A percentile compares a stretch with the other conserved stretches of the same genome.
Evolutionary conservation across 2,113 vertebrate species (phyloP).

Genomic region (human): GRCh38 chr7:28551501-28552000

Average conservation of each 20-base stretch:
- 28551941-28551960: too few relatives aligned
- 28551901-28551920: accelerated
- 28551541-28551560: constrained; percentile 65
- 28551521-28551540: constrained; percentile 65
- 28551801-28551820: neutral
- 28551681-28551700: neutral
- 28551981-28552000: too few relatives aligned
- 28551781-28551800: neutral
- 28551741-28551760: neutral
- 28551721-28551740: neutral
- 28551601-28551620: constrained; percentile 54
- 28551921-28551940: accelerated
- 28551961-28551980: too few relatives aligned
- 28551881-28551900: too few relatives aligned
- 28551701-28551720: neutral
- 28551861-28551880: too few relatives aligned
- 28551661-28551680: neutral
- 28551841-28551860: too few relatives aligned
- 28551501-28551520: constrained; percentile 73
- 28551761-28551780: too few relatives aligned
- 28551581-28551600: constrained; percentile 71
- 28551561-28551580: constrained; percentile 73
- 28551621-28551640: constrained; percentile 49
- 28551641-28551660: neutral
- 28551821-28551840: neutral